Conservation (phyloP, 2,113 vertebrate genomes). For the Ptilorrhoa leucosticta region DNA sequence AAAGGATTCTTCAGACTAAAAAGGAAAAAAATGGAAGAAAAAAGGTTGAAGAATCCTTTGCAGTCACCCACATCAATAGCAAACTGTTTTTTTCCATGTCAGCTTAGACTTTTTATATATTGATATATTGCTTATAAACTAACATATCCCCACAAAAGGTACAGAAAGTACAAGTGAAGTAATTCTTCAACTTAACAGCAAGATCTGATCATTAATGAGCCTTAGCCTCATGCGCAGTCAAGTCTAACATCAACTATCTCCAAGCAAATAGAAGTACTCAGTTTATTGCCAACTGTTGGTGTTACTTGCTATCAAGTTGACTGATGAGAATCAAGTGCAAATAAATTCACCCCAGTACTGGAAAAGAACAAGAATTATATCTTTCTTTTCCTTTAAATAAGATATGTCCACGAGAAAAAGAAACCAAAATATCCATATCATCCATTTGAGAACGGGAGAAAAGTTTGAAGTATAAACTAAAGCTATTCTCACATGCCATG, state of each 20-base stretch:
- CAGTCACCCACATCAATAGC: not conserved
- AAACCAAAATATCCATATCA: not conserved
- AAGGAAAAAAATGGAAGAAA: not conserved
- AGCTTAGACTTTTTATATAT: not conserved
- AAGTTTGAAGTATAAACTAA: not conserved
- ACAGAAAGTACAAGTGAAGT: not conserved
- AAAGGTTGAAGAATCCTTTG: not conserved
- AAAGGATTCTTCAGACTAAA: not conserved
- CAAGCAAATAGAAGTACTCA: not conserved
- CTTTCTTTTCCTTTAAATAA: not conserved
- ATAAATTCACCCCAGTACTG: not conserved
- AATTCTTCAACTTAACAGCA: not conserved
- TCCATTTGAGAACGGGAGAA: not conserved
- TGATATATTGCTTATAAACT: not conserved
- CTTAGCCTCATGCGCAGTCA: not conserved
- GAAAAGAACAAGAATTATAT: not conserved
- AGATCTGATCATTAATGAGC: not conserved
- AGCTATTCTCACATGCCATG: not conserved
- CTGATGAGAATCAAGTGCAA: not conserved
- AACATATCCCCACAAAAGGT: not conserved
- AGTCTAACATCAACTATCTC: not conserved
- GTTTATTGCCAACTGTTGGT: not conserved
- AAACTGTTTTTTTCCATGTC: not conserved
- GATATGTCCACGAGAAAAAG: not conserved
- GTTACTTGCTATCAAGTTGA: not conserved